Conservation (phyloP, 1,140 invertebrate genomes). For the Gyrodactylus salaris region DNA sequence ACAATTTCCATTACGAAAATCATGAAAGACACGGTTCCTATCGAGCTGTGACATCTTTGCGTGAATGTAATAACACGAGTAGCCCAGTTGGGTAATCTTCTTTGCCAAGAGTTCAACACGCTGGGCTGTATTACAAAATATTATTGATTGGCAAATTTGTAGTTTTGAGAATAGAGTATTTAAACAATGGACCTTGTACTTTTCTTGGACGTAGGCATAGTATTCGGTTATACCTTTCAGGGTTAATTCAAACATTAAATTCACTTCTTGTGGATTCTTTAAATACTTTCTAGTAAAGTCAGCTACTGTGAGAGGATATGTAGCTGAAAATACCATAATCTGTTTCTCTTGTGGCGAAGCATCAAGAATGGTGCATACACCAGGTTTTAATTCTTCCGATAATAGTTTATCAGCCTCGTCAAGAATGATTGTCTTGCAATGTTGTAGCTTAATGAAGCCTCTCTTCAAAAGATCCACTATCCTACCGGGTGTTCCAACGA, state of each 20-base stretch:
- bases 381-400: slow-evolving; percentile 2
- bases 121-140: slow-evolving; percentile 98
- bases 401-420: slow-evolving; percentile 32
- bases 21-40: slow-evolving; percentile 89
- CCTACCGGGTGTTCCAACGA: slow-evolving; percentile 91
- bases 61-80: slow-evolving; percentile 98
- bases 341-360: slow-evolving; percentile 70
- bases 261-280: slow-evolving; percentile 84
- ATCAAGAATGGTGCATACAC: slow-evolving; percentile 53
- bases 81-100: slow-evolving; percentile 94
- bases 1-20: slow-evolving; percentile 79
- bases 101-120: slow-evolving; percentile 87
- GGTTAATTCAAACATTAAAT: slow-evolving; percentile 96
- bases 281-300: slow-evolving; percentile 87
- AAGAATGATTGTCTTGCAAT: slow-evolving; percentile 75
- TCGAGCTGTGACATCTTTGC: slow-evolving; percentile 77
- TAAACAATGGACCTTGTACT: slow-evolving; percentile 96
- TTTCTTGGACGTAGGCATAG: slow-evolving; percentile 98
- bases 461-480: slow-evolving; percentile 99
- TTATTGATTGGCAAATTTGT: slow-evolving; percentile 98
- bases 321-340: slow-evolving; percentile 88
- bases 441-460: slow-evolving; percentile 58
- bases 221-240: slow-evolving; percentile 97
- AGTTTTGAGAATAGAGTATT: slow-evolving; percentile 98
- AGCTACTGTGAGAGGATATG: slow-evolving; percentile 88